Evolutionary conservation across 2,113 vertebrate species (phyloP).

Genomic region (Muntiacus muntjak): DNA sequence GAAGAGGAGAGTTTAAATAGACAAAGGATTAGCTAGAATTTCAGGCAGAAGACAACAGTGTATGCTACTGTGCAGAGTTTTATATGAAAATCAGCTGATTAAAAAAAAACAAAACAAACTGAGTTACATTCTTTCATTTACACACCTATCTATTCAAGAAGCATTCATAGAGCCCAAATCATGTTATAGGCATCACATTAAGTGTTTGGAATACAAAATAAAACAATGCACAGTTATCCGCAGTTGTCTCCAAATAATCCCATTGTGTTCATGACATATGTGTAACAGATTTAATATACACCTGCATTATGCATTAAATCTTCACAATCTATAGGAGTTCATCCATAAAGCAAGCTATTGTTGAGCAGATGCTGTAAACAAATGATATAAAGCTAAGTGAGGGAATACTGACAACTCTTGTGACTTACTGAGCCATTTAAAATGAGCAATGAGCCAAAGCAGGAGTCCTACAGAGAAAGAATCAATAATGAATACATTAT

Average conservation of each 20-base stretch:
- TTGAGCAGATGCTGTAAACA: slow-evolving; percentile 58
- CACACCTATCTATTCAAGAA: not conserved
- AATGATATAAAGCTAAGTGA: slow-evolving; percentile 55
- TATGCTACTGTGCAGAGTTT: not conserved
- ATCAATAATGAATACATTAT: slow-evolving; percentile 78
- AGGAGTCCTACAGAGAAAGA: slow-evolving; percentile 61
- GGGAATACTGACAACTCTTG: slow-evolving; percentile 56
- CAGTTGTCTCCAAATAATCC: not conserved
- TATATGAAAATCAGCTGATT: not conserved
- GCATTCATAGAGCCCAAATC: not conserved
- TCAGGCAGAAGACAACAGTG: not conserved
- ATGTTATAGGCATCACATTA: not conserved
- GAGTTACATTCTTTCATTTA: not conserved
- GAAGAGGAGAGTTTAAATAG: not conserved
- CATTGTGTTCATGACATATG: slow-evolving; percentile 8
- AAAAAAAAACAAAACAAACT: not conserved
- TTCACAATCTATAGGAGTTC: not conserved
- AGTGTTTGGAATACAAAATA: not conserved
- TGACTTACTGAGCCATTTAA: slow-evolving; percentile 71
- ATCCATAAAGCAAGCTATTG: slow-evolving; percentile 14
- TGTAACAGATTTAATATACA: slow-evolving; percentile 3
- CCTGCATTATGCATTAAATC: slow-evolving; percentile 30
- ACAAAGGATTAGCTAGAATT: not conserved
- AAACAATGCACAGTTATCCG: not conserved
- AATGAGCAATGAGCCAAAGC: slow-evolving; percentile 74